Evolutionary conservation across 2,888 invertebrate genomes (phyloP), one percentile per base, ranked within the genome.

Genomic region (Sussaba pulchella): DNA sequence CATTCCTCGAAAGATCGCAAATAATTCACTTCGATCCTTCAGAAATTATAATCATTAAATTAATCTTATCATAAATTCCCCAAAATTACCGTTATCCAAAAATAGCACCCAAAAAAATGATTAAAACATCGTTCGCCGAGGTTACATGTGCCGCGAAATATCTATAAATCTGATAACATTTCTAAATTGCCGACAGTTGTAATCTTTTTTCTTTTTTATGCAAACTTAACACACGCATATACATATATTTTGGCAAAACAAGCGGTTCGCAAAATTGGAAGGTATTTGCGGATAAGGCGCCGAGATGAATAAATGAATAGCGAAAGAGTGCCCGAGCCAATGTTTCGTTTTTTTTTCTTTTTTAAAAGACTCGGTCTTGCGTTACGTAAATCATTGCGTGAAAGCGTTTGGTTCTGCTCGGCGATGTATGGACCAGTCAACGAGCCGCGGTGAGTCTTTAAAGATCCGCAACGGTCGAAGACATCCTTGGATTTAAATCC

Each of bases 401-500:
- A 36, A 45, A 70, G 31, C 31, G 52, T 47, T n/a, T n/a, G 73
- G 57, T 59, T 52, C 71, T 52, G 79, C 67, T 69, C 76, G 61
- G 59, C 26, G 71, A 75, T 63, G 36, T 47, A 24, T 41, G 5
- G 9, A 14, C 70, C 64, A 57, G 54, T 64, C 70, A 59, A 72
- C 61, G 79, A 70, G 69, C 70, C 41, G 59, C 31, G 24, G 45
- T 41, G 43, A 43, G 69, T 73, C 78, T 77, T 83, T 83, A 85
- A 85, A 84, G 81, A 82, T 80, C 82, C 83, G 85, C 85, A 89
- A 89, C 87, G 86, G 88, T 87, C 86, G 82, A 69, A 63, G 39
- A 57, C 78, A 89, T 88, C 88, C 88, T 89, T 87, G 89, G 88
- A 87, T 87, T 88, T 85, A 85, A 89, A 87, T 87, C 84, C 81